These are phyloP conservation scores for Muscicapa comitata DNA, from an alignment of 2,797 vertebrate genomes.

Conservation along the genomic window DNA sequence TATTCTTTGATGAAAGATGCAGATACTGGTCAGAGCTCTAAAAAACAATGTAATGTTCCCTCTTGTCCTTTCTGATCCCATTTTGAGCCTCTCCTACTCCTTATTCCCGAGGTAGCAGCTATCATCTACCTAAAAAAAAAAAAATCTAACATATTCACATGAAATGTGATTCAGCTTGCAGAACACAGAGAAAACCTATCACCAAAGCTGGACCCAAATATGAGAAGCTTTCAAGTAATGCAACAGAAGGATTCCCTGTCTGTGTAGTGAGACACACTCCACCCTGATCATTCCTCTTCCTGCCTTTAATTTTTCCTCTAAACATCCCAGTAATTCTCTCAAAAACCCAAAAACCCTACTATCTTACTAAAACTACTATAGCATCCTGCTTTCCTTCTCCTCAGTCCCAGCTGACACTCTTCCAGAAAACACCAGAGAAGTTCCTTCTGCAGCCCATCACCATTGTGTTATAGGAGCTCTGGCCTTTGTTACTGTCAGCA, in stretches of 20 bases:
- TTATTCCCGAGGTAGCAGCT: neutral
- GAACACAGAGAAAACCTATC: neutral
- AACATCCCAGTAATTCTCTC: neutral
- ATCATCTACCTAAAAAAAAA: neutral
- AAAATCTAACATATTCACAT: neutral
- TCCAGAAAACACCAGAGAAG: neutral
- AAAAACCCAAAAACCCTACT: neutral
- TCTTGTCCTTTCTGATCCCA: neutral
- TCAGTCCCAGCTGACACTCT: neutral
- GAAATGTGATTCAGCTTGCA: neutral
- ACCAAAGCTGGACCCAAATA: neutral
- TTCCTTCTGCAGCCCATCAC: neutral
- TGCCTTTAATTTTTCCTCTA: neutral
- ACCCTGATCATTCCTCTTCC: neutral
- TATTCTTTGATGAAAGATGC: neutral
- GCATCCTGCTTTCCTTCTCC: neutral
- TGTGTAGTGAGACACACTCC: rapidly evolving
- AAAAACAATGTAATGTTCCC: neutral
- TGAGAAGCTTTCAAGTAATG: neutral
- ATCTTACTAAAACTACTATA: neutral
- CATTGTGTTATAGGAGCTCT: neutral
- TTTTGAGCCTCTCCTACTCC: neutral
- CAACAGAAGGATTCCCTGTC: neutral
- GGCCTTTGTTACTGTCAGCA: neutral
- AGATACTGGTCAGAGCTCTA: neutral